phyloP scores from a whole-genome alignment of 2,888 invertebrate species.

The Prosapia bicincta region DNA sequence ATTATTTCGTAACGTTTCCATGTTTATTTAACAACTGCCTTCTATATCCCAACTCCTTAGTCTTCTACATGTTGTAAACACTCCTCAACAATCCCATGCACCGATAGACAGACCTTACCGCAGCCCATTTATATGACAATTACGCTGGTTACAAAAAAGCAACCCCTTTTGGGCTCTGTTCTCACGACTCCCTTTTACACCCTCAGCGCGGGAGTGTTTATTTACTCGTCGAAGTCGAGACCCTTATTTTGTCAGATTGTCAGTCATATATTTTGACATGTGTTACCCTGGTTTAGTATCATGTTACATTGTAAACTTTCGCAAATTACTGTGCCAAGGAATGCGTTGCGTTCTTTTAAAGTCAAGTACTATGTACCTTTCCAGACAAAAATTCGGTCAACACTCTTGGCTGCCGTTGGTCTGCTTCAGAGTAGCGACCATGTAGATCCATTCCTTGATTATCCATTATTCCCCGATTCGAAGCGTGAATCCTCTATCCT shows the following conservation, averaged over 20 bases:
- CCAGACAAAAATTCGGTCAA: too few species aligned
- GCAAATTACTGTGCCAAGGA: background rate
- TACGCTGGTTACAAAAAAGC: background rate
- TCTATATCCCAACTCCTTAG: too few species aligned
- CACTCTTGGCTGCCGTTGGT: too few species aligned
- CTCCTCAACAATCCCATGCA: background rate
- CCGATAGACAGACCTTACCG: background rate
- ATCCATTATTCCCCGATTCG: too few species aligned
- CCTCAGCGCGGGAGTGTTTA: background rate
- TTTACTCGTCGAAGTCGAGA: background rate
- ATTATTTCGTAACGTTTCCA: too few species aligned
- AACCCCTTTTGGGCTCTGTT: background rate
- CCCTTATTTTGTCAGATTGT: slow-evolving; percentile 2
- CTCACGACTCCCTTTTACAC: background rate
- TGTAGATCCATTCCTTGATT: too few species aligned
- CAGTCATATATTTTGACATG: slow-evolving; percentile 2
- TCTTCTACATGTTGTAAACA: too few species aligned
- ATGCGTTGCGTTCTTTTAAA: too few species aligned
- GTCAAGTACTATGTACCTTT: too few species aligned
- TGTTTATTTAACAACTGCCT: too few species aligned
- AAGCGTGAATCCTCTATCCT: too few species aligned
- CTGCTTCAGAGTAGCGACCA: too few species aligned
- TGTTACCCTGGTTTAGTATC: background rate
- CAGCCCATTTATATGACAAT: background rate
- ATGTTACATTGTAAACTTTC: background rate